Evolutionary conservation across 2,888 invertebrate genomes (phyloP), one percentile per base, ranked within the genome.

Genomic region (Proisotoma minuta): DNA sequence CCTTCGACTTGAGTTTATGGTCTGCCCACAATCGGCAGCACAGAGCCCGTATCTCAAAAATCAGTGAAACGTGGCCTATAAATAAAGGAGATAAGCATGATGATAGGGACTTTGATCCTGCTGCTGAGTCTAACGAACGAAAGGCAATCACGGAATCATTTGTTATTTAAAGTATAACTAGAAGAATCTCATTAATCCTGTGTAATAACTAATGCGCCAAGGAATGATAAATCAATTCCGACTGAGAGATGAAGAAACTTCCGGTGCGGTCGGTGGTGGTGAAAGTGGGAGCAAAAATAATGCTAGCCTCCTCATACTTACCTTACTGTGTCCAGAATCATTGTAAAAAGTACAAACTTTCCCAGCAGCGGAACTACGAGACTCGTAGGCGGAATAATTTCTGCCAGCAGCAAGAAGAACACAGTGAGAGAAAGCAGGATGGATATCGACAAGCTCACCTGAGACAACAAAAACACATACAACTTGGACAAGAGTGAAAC

Each of bases 321-420:
- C 92, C 92, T 91, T 82, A 93, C 89, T 65, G 93, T 93, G 80
- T 93, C 93, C 76, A 94, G 85, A 78, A 93, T 92, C 93, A 94
- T 93, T 74, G 93, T 93, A 84, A 94, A 94, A 75, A 94, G 86
- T 79, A 93, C 91, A 79, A 93, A 93, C 82, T 93, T 93, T 78
- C 93, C 93, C 75, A 93, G 86, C 74, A 94, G 84, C 74, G 93
- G 93, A 77, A 94, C 92, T 76, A 93, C 92, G 76, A 94, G 85
- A 74, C 92, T 92, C 60, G 94, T 94, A 74, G 93, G 92, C 75
- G 91, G 89, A 80, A 89, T 89, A 78, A 89, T 89, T 81, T 89
- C 89, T 77, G 88, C 88, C 78, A 91, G 80, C 79, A 94, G 86
- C 80, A 94, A 84, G 86, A 94, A 94, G 87, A 94, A 94, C 85